Conservation (phyloP, 2,888 invertebrate genomes). For the Clunio marinus region DNA sequence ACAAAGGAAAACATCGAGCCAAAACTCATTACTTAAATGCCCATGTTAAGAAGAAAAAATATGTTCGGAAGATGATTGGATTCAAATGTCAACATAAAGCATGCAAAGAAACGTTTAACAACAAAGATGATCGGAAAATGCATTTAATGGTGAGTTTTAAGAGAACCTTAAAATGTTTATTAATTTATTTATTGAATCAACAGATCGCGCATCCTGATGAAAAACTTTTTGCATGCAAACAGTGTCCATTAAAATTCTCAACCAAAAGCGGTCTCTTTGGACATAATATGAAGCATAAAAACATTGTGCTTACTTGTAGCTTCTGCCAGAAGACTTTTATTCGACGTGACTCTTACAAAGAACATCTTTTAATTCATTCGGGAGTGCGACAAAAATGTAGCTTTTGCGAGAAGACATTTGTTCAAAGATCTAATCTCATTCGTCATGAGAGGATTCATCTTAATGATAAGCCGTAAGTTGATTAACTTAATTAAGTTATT, state of each 20-base stretch:
- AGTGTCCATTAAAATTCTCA: constrained; percentile 20
- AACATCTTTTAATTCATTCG: constrained; percentile 58
- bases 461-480: constrained; percentile 54
- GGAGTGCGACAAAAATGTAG: constrained; percentile 59
- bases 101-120: constrained; percentile 12
- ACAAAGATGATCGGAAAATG: constrained; percentile 32
- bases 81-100: constrained; percentile 19
- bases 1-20: not conserved
- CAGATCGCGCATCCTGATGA: constrained; percentile 32
- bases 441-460: constrained; percentile 58
- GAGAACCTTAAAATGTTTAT: not conserved
- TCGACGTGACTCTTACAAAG: constrained; percentile 58
- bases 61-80: not conserved
- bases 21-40: constrained; percentile 1
- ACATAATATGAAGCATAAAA: constrained; percentile 37
- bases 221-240: constrained; percentile 20
- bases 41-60: constrained; percentile 23
- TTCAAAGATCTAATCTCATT: constrained; percentile 58
- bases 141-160: constrained; percentile 17
- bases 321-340: constrained; percentile 42
- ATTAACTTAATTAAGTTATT: not conserved
- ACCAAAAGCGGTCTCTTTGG: constrained; percentile 27
- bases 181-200: not conserved
- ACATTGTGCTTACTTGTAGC: constrained; percentile 6
- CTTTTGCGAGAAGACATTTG: constrained; percentile 58